Evolutionary conservation across 2,113 vertebrate genomes (phyloP).

Genomic region (Tamias sibiricus): DNA sequence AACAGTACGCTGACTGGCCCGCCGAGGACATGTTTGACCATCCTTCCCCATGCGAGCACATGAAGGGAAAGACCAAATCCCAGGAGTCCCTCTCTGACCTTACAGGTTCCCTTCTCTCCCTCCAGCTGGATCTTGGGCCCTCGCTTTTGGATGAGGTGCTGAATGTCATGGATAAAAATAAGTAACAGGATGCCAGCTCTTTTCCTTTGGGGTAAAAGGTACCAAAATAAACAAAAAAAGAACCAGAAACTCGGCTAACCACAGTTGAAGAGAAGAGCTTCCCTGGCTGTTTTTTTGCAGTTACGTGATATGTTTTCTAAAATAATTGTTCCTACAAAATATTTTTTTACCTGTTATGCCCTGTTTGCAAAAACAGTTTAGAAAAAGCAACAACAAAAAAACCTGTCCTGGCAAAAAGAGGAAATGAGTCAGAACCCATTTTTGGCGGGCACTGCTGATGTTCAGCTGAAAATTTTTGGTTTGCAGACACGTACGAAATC

Average conservation of each 20-base stretch:
- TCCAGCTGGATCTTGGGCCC: constrained; percentile 97
- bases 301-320: constrained; percentile 69
- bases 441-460: neutral
- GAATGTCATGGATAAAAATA: constrained; percentile 97
- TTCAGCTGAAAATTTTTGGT: neutral
- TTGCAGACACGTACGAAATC: constrained; percentile 16
- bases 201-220: constrained; percentile 65
- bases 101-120: constrained; percentile 94
- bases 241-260: neutral
- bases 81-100: constrained; percentile 94
- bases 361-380: constrained; percentile 65
- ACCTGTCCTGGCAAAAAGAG: constrained; percentile 42
- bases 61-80: constrained; percentile 90
- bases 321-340: constrained; percentile 63
- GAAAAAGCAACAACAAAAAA: neutral
- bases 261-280: constrained; percentile 17
- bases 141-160: constrained; percentile 99
- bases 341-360: constrained; percentile 74
- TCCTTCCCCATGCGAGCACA: constrained; percentile 88
- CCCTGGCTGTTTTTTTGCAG: constrained; percentile 17
- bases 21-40: constrained; percentile 93
- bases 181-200: constrained; percentile 81
- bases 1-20: constrained; percentile 92
- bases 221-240: neutral
- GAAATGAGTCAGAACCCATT: constrained; percentile 67